Evolutionary conservation across 2,888 invertebrate genomes (phyloP), one percentile per base, ranked within the genome.

Genomic region (Clusia tigrina): DNA sequence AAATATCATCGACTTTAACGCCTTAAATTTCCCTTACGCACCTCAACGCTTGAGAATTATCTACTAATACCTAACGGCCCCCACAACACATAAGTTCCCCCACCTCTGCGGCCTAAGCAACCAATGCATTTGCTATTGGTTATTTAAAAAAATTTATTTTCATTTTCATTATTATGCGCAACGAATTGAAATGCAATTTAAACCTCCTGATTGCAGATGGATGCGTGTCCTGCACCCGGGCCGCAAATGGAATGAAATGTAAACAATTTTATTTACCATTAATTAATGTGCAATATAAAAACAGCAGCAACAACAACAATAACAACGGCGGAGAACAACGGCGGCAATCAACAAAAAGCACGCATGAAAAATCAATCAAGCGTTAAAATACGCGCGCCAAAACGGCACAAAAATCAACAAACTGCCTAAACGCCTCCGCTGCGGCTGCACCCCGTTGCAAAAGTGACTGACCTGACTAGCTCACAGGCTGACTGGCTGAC

Each of bases 361-460:
- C 12, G 52, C 53, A 59, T 62, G 61, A 63, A 68, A 71, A 71
- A 71, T 71, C 68, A 71, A 69, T 71, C 69, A 71, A 71, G 68
- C 68, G 65, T 57, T n/a, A 63, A 66, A 62, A 65, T 66, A 66
- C 48, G 64, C n/a, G n/a, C 63, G 61, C 60, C 42, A 42, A 42
- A 42, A 42, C 53, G 62, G 65, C 62, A 65, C 59, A 60, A 63
- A 65, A 51, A 54, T 51, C 63, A 60, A 61, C 58, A 66, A 64
- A 63, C 64, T 63, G 55, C 58, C 59, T n/a, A n/a, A n/a, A n/a
- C n/a, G n/a, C n/a, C n/a, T n/a, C n/a, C n/a, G n/a, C n/a, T n/a
- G 26, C 25, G 32, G 3, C n/a, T 24, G 18, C 18, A 25, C 12
- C 18, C 9, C 17, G 24, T 37, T 15, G 54, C 54, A 32, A n/a